These are phyloP conservation scores for Kradibia gibbosae DNA, from an alignment of 1,140 invertebrate genomes.

Conservation along the genomic window DNA sequence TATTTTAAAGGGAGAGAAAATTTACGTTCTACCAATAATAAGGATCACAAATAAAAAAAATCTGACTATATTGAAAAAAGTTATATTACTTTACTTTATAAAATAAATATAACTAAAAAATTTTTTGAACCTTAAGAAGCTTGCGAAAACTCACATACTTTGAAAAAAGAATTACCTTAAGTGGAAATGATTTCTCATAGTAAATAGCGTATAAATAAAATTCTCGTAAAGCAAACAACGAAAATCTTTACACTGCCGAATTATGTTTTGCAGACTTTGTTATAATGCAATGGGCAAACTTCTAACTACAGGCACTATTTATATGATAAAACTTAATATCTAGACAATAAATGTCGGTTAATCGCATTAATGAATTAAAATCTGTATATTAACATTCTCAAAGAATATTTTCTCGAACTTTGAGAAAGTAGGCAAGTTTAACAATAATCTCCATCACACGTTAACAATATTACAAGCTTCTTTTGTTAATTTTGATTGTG, in stretches of 20 bases:
- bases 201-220: slow-evolving; percentile 35
- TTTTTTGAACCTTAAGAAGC: neutral
- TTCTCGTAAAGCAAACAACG: slow-evolving; percentile 30
- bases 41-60: neutral
- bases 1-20: neutral
- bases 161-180: slow-evolving; percentile 20
- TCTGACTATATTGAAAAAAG: neutral
- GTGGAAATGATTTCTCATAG: slow-evolving; percentile 28
- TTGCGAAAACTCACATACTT: slow-evolving; percentile 1
- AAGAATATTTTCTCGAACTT: slow-evolving; percentile 46
- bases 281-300: slow-evolving; percentile 30
- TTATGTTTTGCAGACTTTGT: slow-evolving; percentile 39
- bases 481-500: slow-evolving; percentile 48
- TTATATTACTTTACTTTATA: neutral
- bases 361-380: slow-evolving; percentile 56
- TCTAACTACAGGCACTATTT: slow-evolving; percentile 43
- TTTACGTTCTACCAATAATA: slow-evolving; percentile 7
- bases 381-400: slow-evolving; percentile 48
- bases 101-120: slow-evolving; percentile 7
- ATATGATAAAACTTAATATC: slow-evolving; percentile 59
- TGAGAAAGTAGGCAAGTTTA: slow-evolving; percentile 57
- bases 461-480: slow-evolving; percentile 54
- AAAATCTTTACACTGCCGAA: slow-evolving; percentile 24
- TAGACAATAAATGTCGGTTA: slow-evolving; percentile 60
- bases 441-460: slow-evolving; percentile 54